Evolutionary conservation across 2,888 invertebrate genomes (phyloP).

Genomic region (Leptinotarsa rubiginosa): DNA sequence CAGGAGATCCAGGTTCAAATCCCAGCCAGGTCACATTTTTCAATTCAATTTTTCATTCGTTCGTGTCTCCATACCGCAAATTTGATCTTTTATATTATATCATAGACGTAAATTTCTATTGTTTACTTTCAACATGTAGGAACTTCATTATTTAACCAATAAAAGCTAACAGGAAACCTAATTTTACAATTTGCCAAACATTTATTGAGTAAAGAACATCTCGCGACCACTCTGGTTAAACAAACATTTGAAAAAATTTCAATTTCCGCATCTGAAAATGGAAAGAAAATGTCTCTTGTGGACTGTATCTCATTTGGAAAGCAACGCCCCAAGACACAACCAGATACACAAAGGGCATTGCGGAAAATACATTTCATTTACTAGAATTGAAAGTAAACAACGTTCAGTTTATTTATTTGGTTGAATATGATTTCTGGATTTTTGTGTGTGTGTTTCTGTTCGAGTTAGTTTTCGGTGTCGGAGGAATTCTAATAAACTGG

Average conservation of each 20-base stretch:
- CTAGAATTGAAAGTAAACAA: constrained; percentile 59
- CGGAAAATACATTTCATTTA: constrained; percentile 57
- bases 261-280: constrained; percentile 19
- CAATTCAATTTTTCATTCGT: too few species aligned
- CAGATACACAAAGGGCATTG: constrained; percentile 50
- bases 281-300: constrained; percentile 33
- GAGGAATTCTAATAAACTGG: not conserved
- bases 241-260: constrained; percentile 28
- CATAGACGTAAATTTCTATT: too few species aligned
- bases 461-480: not conserved
- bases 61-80: too few species aligned
- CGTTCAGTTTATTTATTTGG: constrained; percentile 48
- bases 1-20: too few species aligned
- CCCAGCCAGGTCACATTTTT: too few species aligned
- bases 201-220: not conserved
- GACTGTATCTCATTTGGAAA: constrained; percentile 39
- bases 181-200: not conserved
- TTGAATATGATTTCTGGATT: constrained; percentile 42
- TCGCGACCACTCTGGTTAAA: not conserved
- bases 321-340: constrained; percentile 38
- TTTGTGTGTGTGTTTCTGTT: not conserved
- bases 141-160: too few species aligned
- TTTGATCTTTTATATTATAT: too few species aligned
- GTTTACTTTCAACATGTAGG: too few species aligned
- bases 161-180: too few species aligned